phyloP scores from a whole-genome alignment of 2,113 vertebrate genomes.

The Xyliphius kryptos region DNA sequence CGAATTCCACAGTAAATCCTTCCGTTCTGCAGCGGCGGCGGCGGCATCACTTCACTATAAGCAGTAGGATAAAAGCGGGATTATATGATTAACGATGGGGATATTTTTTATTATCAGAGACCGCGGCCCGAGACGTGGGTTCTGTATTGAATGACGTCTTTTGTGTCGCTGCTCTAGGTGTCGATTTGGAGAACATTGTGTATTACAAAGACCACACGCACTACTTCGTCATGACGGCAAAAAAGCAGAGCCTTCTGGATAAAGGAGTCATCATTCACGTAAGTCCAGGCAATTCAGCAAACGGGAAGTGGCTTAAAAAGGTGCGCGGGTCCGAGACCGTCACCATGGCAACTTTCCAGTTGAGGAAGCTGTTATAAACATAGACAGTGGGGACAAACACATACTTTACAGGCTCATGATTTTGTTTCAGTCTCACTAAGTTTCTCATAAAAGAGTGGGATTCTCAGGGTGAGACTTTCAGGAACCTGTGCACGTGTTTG shows the following conservation, averaged over 20 bases:
- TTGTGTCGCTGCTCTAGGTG: conserved; percentile 66
- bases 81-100: neutral
- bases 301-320: conserved; percentile 6
- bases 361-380: conserved; percentile 16
- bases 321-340: neutral
- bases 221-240: conserved; percentile 99
- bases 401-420: conserved; percentile 26
- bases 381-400: conserved; percentile 34
- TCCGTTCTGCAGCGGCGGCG: no score
- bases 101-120: neutral
- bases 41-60: neutral
- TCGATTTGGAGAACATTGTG: conserved; percentile 97
- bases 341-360: conserved; percentile 13
- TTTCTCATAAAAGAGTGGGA: neutral
- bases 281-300: conserved; percentile 41
- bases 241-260: conserved; percentile 94
- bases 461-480: no score
- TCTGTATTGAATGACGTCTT: conserved; percentile 7
- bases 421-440: neutral
- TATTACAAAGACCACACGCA: conserved; percentile 97
- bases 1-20: no score
- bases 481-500: no score
- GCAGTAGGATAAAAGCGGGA: neutral
- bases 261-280: conserved; percentile 92
- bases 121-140: neutral